Evolutionary conservation across 2,888 invertebrate species (phyloP).

Genomic region (Pandemis corylana): DNA sequence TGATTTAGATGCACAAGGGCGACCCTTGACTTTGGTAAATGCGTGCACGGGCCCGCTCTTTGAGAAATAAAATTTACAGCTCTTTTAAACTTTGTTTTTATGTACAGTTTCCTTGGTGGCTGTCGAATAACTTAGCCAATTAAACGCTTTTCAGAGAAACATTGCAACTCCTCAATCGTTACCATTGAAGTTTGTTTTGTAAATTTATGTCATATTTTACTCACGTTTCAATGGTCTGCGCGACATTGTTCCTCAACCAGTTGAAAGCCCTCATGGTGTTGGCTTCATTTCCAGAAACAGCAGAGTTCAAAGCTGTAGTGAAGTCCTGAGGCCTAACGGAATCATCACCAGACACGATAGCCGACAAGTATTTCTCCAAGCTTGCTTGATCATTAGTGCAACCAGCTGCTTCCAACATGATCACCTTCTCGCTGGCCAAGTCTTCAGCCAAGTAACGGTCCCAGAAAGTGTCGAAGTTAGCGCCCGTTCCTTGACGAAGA

Average conservation of each 20-base stretch:
- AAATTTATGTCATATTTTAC: conserved; percentile 41
- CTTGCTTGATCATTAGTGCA: conserved; percentile 85
- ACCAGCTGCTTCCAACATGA: conserved; percentile 88
- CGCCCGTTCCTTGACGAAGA: conserved; percentile 85
- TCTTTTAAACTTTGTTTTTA: too few species aligned
- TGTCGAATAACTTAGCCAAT: too few species aligned
- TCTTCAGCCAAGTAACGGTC: conserved; percentile 83
- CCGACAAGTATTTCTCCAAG: conserved; percentile 60
- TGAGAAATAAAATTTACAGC: too few species aligned
- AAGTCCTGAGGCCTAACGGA: conserved; percentile 76
- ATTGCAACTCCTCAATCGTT: too few species aligned
- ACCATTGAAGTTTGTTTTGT: too few species aligned
- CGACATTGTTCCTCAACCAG: conserved; percentile 74
- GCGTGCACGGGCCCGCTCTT: too few species aligned
- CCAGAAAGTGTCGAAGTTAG: conserved; percentile 89
- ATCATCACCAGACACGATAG: conserved; percentile 58
- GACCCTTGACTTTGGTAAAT: too few species aligned
- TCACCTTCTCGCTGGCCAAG: conserved; percentile 87
- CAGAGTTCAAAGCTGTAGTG: conserved; percentile 71
- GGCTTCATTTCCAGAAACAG: conserved; percentile 81
- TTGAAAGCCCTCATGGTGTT: conserved; percentile 84
- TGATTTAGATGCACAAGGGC: background rate
- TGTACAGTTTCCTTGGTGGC: too few species aligned
- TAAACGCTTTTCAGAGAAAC: too few species aligned
- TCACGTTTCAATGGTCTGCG: conserved; percentile 54